These are phyloP conservation scores for Catharus bicknelli DNA, from an alignment of 2,113 vertebrate species.

Conservation along the genomic window DNA sequence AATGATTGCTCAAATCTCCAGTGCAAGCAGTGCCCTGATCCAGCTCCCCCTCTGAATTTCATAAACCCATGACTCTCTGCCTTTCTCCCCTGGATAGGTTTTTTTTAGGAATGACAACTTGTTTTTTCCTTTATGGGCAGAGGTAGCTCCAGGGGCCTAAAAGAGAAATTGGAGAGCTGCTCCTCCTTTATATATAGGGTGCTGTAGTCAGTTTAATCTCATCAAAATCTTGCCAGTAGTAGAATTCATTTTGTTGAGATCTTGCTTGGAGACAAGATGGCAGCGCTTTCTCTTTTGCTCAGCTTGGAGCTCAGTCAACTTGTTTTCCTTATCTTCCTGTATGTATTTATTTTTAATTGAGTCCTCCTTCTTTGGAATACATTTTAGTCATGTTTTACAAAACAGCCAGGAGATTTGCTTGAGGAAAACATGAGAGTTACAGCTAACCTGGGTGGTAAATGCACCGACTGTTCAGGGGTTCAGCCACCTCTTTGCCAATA, in stretches of 20 bases:
- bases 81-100: neutral
- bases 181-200: slow-evolving; percentile 52
- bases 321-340: neutral
- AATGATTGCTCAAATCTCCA: neutral
- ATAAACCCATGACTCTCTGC: slow-evolving; percentile 23
- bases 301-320: slow-evolving; percentile 33
- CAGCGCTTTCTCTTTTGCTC: slow-evolving; percentile 20
- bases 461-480: neutral
- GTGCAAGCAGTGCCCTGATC: slow-evolving; percentile 1
- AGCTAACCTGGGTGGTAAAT: neutral
- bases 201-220: slow-evolving; percentile 65
- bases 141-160: slow-evolving; percentile 54
- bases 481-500: neutral
- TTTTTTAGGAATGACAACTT: slow-evolving; percentile 57
- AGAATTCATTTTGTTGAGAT: slow-evolving; percentile 62
- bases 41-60: neutral
- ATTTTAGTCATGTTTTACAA: neutral
- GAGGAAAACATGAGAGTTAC: neutral
- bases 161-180: slow-evolving; percentile 48
- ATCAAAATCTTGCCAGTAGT: slow-evolving; percentile 70
- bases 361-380: neutral
- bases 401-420: neutral
- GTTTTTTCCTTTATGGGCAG: slow-evolving; percentile 58
- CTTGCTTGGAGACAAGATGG: slow-evolving; percentile 68
- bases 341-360: slow-evolving; percentile 17